Evolutionary conservation across 2,888 invertebrate species (phyloP), one percentile per base, ranked within the genome.

Genomic region (Zhengitettix transpicula): DNA sequence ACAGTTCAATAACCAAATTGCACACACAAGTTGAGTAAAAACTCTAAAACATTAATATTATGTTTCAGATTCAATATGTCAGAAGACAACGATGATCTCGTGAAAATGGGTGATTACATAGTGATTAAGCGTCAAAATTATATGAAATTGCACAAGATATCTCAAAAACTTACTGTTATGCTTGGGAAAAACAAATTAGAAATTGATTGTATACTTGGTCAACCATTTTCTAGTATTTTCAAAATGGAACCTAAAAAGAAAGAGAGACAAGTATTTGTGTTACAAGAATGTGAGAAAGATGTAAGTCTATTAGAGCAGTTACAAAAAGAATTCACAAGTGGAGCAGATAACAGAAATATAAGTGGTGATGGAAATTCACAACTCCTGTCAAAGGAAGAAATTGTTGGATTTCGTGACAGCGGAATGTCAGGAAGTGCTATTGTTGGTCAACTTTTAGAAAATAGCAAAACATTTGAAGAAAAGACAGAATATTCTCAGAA

Each of bases 401-500:
- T 97, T 58, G 79, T 83, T 62, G 81, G 82, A 58, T 74, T 97
- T 58, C 84, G 87, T 66, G 84, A 84, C 61, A 83, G 85, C 65
- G 87, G 90, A 41, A 76, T 81, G 28, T 84, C 85, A 63, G 90
- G 91, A 0, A 83, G 83, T 16, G 86, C 88, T 68, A 92, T 97
- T 65, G 85, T 97, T 9, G 87, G 83, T 63, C 86, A 87, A 59
- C 77, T 98, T 14, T 87, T 97, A 57, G 87, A 86, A 63, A 95
- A 95, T 71, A 97, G 95, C 15, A 86, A 84, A 65, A 93, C 95
- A 1, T 98, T 97, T 72, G 80, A 81, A 47, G 79, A 82, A 60
- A 96, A 96, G 77, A 97, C 95, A 0, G 91, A 89, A 68, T 97
- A 85, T 72, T 87, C 89, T 0, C 90, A 97, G 72, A 90, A 91